Base-by-base conservation (phyloP, 2,113 vertebrate genomes). In the Ailurus styani region DNA sequence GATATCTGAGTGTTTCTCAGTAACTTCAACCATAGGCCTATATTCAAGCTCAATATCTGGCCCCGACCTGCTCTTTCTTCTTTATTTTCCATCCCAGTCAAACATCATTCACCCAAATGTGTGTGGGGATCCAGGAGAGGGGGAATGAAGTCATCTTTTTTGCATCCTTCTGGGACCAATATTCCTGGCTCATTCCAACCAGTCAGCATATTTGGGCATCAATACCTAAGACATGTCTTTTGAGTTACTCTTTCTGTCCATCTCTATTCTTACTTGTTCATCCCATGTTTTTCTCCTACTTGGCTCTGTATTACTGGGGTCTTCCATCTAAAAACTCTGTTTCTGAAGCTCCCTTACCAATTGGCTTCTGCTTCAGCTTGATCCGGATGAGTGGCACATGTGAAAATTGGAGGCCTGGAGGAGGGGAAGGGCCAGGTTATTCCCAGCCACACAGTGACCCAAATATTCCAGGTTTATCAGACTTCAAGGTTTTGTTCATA, bases 51-150 rank as follows among this genome's bases (percentile, higher is more conserved):
- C 40, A 90, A 25, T 54, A 92, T 47, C 27, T 37, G 37, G 31
- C 29, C 5, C 20, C 31, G 87, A 17, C 1, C 25, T 62, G 23
- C 0, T 77, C 93, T 96, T 90, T 21, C 23, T 54, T 84, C 62
- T 57, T 23, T 70, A 88, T 82, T 94, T 50, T 92, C 42, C 62
- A 87, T 18, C 34, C 47, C 17, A 52, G 40, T 70, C 68, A 93
- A 95, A 79, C 23, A 37, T 68, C 75, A 75, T 27, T 86, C 37
- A 93, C 27, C 20, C 13, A 73, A 73, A 54, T 90, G 12, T 47
- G 34, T 50, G 13, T 25, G 57, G 18, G 9, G 7, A 23, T 18
- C 37, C 1, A 5, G 13, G 12, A 23, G 7, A 3, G 5, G 2
- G 0, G 5, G n/a, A 17, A 68, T 40, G 25, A 77, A 62, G n/a